Evolutionary conservation across 2,888 invertebrate genomes (phyloP).

Genomic region (Eupithecia inturbata): DNA sequence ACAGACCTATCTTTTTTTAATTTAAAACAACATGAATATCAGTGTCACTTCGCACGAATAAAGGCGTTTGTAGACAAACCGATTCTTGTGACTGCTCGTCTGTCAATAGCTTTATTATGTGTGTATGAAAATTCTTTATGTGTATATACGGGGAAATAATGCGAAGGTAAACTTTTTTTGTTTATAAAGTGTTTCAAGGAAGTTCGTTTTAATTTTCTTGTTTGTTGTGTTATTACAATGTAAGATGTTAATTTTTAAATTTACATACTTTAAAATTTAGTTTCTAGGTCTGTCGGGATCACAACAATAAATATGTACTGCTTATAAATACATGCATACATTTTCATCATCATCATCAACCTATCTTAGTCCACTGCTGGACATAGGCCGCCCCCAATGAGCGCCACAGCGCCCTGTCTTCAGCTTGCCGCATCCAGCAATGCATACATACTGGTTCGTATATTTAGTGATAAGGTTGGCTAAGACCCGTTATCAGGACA

Average conservation of each 20-base stretch:
- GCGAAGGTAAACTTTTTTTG: constrained; percentile 39
- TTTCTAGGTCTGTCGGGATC: background rate
- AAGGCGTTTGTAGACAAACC: constrained; percentile 56
- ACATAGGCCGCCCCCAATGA: too few relatives aligned
- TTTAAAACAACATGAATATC: constrained; percentile 57
- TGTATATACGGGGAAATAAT: constrained; percentile 43
- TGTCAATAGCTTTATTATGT: constrained; percentile 55
- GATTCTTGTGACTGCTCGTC: constrained; percentile 55
- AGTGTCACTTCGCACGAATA: constrained; percentile 61
- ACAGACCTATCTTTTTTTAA: constrained; percentile 54
- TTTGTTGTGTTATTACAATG: background rate
- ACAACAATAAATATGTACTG: background rate
- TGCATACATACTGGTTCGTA: background rate
- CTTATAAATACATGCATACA: too few relatives aligned
- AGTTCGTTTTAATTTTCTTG: constrained; percentile 12
- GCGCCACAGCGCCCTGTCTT: too few relatives aligned
- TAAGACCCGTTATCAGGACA: constrained; percentile 25
- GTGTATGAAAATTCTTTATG: constrained; percentile 10
- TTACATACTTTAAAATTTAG: background rate
- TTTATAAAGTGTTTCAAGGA: constrained; percentile 28
- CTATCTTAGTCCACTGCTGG: too few relatives aligned
- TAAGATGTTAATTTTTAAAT: background rate
- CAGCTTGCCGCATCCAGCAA: too few relatives aligned
- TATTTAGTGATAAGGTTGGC: constrained; percentile 16
- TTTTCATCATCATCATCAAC: too few relatives aligned